Percentiles rank a stretch among this genome's conserved stretches.
Evolutionary conservation across 2,113 vertebrate species (phyloP).

Genomic region (Ammodytes marinus): DNA sequence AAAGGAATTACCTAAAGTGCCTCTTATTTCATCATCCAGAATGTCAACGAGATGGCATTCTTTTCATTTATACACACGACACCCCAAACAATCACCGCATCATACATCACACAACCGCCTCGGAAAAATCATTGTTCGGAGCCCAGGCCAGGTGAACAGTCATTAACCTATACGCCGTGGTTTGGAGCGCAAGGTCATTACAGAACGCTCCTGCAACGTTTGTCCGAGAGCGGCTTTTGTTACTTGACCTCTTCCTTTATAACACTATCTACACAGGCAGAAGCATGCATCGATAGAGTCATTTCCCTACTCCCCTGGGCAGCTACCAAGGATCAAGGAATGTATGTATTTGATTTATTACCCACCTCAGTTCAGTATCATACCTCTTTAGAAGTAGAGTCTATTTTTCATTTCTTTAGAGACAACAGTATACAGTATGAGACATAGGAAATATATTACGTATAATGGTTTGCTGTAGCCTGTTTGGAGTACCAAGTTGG

Average conservation of each 20-base stretch:
- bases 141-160: slow-evolving; percentile 87
- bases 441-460: not conserved
- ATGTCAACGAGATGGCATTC: slow-evolving; percentile 90
- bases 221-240: slow-evolving; percentile 71
- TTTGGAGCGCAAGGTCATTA: slow-evolving; percentile 88
- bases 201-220: slow-evolving; percentile 83
- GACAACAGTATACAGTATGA: not conserved
- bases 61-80: slow-evolving; percentile 94
- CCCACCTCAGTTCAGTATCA: slow-evolving; percentile 18
- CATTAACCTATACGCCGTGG: slow-evolving; percentile 89
- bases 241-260: slow-evolving; percentile 74
- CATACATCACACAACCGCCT: slow-evolving; percentile 89
- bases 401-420: not conserved
- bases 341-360: slow-evolving; percentile 40
- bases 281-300: slow-evolving; percentile 75
- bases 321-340: slow-evolving; percentile 38
- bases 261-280: slow-evolving; percentile 66
- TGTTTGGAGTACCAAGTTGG: not conserved
- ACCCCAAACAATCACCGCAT: slow-evolving; percentile 86
- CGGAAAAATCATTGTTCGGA: slow-evolving; percentile 89
- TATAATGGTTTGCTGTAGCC: not conserved
- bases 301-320: slow-evolving; percentile 63
- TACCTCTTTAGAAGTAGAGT: slow-evolving; percentile 13
- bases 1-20: slow-evolving; percentile 97
- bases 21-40: slow-evolving; percentile 96